phyloP scores from a whole-genome alignment of 2,113 vertebrate species.

The Oostethus manadensis region DNA sequence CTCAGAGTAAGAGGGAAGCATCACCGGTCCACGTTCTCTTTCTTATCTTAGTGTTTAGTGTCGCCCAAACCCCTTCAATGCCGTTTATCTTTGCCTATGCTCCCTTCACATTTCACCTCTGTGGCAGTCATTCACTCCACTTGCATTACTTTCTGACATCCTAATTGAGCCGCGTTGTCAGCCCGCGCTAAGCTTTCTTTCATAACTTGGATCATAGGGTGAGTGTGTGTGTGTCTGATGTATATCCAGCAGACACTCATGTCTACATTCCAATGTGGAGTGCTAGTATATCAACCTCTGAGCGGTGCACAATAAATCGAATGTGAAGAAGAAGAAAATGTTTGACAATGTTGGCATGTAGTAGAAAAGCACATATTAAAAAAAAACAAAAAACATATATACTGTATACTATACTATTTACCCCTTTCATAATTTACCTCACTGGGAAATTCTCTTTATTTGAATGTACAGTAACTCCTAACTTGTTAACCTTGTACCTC shows the following conservation, averaged over 20 bases:
- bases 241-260: slow-evolving; percentile 60
- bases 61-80: not conserved
- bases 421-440: not conserved
- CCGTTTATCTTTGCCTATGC: not conserved
- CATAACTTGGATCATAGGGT: slow-evolving; percentile 42
- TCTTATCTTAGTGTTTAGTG: not conserved
- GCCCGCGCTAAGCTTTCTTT: slow-evolving; percentile 48
- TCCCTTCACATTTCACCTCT: slow-evolving; percentile 8
- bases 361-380: slow-evolving; percentile 16
- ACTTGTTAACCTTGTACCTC: too few relatives aligned
- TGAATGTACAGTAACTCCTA: not conserved
- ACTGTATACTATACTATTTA: too few relatives aligned
- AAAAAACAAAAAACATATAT: not conserved
- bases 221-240: slow-evolving; percentile 37
- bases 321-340: slow-evolving; percentile 36
- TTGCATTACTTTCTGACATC: slow-evolving; percentile 42
- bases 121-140: slow-evolving; percentile 41
- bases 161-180: slow-evolving; percentile 61
- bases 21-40: not conserved
- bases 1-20: not conserved
- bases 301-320: slow-evolving; percentile 39
- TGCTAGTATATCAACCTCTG: slow-evolving; percentile 50
- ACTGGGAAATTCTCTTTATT: not conserved
- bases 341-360: slow-evolving; percentile 35
- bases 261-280: slow-evolving; percentile 44